Conservation (phyloP, 2,797 vertebrate genomes). For the Enteromius anoplus region DNA sequence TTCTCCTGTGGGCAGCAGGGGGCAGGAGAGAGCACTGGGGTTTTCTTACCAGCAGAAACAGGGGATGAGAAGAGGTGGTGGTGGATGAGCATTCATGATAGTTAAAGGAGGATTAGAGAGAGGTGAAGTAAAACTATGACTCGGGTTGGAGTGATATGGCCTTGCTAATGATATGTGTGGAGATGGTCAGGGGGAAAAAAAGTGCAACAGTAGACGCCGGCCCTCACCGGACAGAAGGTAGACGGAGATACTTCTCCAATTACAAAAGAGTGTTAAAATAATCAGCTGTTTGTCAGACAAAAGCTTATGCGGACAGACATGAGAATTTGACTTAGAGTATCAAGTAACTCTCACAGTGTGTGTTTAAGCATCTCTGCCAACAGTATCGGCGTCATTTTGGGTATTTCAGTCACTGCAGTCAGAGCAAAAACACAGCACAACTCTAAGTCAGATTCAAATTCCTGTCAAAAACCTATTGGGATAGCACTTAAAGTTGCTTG, state of each 20-base stretch:
- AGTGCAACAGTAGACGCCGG: conserved; percentile 39
- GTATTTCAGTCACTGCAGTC: conserved; percentile 53
- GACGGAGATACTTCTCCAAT: conserved; percentile 12
- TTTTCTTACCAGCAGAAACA: conserved; percentile 68
- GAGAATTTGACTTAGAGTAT: conserved; percentile 31
- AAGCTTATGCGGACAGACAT: conserved; percentile 15
- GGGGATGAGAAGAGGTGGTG: conserved; percentile 51
- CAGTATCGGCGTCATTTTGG: conserved; percentile 61
- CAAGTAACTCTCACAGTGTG: conserved; percentile 28
- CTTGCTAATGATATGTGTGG: conserved; percentile 24
- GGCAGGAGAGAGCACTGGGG: conserved; percentile 62
- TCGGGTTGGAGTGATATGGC: conserved; percentile 53
- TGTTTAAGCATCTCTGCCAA: conserved; percentile 41
- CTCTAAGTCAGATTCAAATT: conserved; percentile 4
- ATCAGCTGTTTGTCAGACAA: conserved; percentile 40
- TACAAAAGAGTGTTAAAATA: conserved; percentile 40
- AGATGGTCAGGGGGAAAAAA: conserved; percentile 41
- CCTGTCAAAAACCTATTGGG: conserved; percentile 14
- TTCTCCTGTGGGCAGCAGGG: conserved; percentile 58
- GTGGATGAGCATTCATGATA: conserved; percentile 30
- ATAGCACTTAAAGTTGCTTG: conserved; percentile 12
- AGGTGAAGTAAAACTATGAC: conserved; percentile 44
- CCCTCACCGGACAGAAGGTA: conserved; percentile 1
- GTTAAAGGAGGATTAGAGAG: conserved; percentile 45
- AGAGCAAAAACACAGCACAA: conserved; percentile 36